Conservation (phyloP, 2,797 vertebrate genomes). For the Salmo trutta region DNA sequence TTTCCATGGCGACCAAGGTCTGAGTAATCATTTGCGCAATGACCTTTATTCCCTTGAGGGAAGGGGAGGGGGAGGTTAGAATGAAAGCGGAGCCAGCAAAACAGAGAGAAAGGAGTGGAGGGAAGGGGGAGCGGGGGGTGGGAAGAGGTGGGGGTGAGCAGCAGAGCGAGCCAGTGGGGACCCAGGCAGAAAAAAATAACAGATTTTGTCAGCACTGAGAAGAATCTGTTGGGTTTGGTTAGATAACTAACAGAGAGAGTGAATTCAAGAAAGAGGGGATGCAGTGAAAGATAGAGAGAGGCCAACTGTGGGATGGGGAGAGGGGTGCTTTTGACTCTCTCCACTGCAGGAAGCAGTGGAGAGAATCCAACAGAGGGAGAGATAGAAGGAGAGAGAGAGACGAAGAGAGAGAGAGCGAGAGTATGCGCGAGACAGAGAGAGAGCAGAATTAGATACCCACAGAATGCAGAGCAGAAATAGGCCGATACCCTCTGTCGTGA, state of each 20-base stretch:
- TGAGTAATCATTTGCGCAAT: constrained; percentile 99
- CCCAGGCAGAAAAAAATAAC: constrained; percentile 66
- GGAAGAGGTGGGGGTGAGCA: constrained; percentile 37
- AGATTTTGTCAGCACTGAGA: constrained; percentile 69
- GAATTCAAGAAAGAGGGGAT: constrained; percentile 30
- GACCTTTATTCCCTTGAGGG: constrained; percentile 93
- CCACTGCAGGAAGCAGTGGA: background rate
- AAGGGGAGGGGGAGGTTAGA: constrained; percentile 65
- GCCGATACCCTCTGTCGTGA: no score
- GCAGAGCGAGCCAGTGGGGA: constrained; percentile 69
- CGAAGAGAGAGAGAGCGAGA: background rate
- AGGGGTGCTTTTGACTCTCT: background rate
- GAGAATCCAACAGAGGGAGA: constrained; percentile 3
- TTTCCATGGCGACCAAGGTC: constrained; percentile 96
- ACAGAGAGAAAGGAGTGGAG: constrained; percentile 54
- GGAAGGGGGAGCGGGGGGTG: constrained; percentile 5
- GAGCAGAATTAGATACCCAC: no score
- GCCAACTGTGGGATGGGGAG: constrained; percentile 25
- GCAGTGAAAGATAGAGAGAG: constrained; percentile 21
- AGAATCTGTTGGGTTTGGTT: constrained; percentile 65
- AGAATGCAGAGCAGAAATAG: no score
- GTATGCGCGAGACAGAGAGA: background rate
- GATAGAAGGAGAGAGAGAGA: constrained; percentile 17
- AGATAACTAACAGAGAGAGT: constrained; percentile 55
- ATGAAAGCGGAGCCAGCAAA: constrained; percentile 74